Percentiles rank a stretch among this genome's conserved stretches.
These are phyloP conservation scores for Trissoscelio sp. DNA, from an alignment of 2,888 invertebrate species.

Conservation along the genomic window DNA sequence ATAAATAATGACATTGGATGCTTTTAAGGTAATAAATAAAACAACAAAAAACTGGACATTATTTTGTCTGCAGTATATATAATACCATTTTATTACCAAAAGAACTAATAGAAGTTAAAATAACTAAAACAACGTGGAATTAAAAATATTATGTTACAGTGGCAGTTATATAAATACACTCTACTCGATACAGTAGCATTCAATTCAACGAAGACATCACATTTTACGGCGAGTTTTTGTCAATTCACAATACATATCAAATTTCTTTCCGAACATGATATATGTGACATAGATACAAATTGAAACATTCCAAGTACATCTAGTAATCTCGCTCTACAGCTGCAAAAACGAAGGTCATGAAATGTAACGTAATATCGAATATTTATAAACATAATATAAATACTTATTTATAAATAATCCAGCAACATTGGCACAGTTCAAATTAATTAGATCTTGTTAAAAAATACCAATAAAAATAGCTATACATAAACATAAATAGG, in stretches of 20 bases:
- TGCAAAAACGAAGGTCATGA: neutral
- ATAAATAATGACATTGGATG: too few species aligned
- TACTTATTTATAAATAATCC: neutral
- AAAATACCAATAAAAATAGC: neutral
- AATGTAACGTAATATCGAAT: neutral
- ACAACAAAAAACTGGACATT: too few species aligned
- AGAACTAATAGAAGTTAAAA: too few species aligned
- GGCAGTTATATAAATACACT: neutral
- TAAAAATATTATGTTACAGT: neutral
- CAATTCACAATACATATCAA: slow-evolving; percentile 2
- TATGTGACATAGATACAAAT: slow-evolving; percentile 8
- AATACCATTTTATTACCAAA: too few species aligned
- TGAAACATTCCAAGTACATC: slow-evolving; percentile 3
- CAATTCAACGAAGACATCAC: neutral
- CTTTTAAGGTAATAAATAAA: too few species aligned
- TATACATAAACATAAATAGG: too few species aligned
- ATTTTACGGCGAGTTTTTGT: slow-evolving; percentile 3
- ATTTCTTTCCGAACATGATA: slow-evolving; percentile 5
- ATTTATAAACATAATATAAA: neutral
- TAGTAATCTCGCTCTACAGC: neutral
- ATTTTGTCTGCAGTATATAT: too few species aligned
- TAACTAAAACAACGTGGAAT: too few species aligned
- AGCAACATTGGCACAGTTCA: neutral
- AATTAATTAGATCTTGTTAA: neutral
- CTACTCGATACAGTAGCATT: neutral